Evolutionary conservation across 2,797 vertebrate genomes (phyloP).

Genomic region (Coregonus sp.): DNA sequence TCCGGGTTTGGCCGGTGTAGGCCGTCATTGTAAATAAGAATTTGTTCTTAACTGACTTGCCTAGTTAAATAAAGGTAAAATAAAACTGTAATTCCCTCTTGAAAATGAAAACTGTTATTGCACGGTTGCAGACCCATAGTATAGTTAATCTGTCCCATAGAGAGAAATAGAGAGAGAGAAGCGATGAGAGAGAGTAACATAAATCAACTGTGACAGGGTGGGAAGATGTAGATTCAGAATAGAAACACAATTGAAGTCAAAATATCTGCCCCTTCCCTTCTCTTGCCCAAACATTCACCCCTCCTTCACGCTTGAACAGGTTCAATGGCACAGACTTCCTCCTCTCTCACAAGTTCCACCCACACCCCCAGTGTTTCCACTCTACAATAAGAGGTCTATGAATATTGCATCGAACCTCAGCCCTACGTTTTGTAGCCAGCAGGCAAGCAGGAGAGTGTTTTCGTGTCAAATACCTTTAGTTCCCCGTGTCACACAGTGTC

Average conservation of each 20-base stretch:
- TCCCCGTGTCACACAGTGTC: not conserved
- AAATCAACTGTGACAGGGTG: slow-evolving; percentile 29
- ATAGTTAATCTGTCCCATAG: not conserved
- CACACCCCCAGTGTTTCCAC: not conserved
- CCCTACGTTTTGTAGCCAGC: slow-evolving; percentile 2
- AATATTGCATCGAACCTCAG: slow-evolving; percentile 24
- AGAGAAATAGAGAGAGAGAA: slow-evolving; percentile 42
- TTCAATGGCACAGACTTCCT: slow-evolving; percentile 15
- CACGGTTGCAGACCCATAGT: not conserved
- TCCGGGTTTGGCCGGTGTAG: too few species aligned
- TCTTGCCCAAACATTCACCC: not conserved
- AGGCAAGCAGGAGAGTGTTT: slow-evolving; percentile 24
- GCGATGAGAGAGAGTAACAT: slow-evolving; percentile 34
- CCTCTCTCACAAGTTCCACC: not conserved
- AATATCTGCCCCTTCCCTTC: slow-evolving; percentile 1
- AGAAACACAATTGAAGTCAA: slow-evolving; percentile 33
- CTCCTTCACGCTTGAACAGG: slow-evolving; percentile 9
- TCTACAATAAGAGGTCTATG: slow-evolving; percentile 9
- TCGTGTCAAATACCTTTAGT: slow-evolving; percentile 29
- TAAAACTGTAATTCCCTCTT: not conserved
- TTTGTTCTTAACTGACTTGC: too few species aligned
- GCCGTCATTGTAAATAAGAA: too few species aligned
- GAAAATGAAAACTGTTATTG: not conserved
- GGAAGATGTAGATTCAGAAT: slow-evolving; percentile 27
- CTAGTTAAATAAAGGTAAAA: too few species aligned